A percentile compares a stretch with the other conserved stretches of the same genome.
Conservation (phyloP, 2,888 invertebrate species). For the Sarcophaga caerulescens region DNA sequence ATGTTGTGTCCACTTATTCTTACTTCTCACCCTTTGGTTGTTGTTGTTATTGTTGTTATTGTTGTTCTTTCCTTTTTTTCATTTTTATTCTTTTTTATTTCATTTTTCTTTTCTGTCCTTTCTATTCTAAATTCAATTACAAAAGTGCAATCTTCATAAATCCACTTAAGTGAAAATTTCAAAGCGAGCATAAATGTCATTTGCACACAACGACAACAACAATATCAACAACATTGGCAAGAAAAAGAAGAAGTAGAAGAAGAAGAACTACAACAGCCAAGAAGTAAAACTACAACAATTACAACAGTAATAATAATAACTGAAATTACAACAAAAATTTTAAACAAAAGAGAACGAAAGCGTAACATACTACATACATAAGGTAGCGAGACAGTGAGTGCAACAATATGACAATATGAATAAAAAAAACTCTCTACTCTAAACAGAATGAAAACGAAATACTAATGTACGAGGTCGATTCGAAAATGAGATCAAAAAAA, state of each 20-base stretch:
- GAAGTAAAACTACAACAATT: slow-evolving; percentile 11
- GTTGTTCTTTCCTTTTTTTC: neutral
- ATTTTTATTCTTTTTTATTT: slow-evolving; percentile 10
- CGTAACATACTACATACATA: slow-evolving; percentile 35
- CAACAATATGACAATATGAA: slow-evolving; percentile 44
- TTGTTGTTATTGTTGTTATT: neutral
- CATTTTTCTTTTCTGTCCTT: slow-evolving; percentile 4
- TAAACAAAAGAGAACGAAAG: slow-evolving; percentile 23
- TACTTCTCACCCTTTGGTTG: neutral
- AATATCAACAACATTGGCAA: slow-evolving; percentile 1
- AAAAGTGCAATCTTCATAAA: slow-evolving; percentile 72
- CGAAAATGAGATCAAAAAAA: no score
- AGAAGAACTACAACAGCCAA: slow-evolving; percentile 34
- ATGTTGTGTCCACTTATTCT: slow-evolving; percentile 56
- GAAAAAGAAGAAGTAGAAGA: no score
- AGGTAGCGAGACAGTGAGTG: slow-evolving; percentile 15
- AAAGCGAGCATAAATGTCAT: slow-evolving; percentile 71
- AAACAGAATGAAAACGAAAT: neutral
- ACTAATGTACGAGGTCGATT: no score
- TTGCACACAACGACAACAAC: slow-evolving; percentile 60
- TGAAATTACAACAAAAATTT: slow-evolving; percentile 45
- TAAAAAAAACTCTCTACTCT: slow-evolving; percentile 28
- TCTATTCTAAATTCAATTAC: slow-evolving; percentile 70
- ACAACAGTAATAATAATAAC: slow-evolving; percentile 14
- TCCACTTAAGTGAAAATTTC: slow-evolving; percentile 71